Percentiles rank a stretch among this genome's conserved stretches.
Evolutionary conservation across 1,140 invertebrate genomes (phyloP).

Genomic region (Sitophilus oryzae): DNA sequence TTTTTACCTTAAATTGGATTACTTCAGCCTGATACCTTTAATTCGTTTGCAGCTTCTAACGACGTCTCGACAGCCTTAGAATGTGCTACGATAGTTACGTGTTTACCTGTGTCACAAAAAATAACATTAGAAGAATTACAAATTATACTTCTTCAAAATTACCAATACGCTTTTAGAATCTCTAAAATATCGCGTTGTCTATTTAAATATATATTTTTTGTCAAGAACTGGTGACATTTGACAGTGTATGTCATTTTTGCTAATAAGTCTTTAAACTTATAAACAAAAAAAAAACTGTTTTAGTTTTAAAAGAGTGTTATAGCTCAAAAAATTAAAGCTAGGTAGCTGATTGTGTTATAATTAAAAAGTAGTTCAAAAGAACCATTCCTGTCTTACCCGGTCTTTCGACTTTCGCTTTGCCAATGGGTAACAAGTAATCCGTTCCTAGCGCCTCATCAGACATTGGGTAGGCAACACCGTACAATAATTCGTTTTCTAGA

Average conservation of each 20-base stretch:
- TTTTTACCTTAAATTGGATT: constrained; percentile 70
- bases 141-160: not conserved
- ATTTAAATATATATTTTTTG: no score
- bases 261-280: no score
- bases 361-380: not conserved
- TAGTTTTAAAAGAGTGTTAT: no score
- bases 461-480: constrained; percentile 86
- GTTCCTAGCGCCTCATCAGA: constrained; percentile 83
- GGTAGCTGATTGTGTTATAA: not conserved
- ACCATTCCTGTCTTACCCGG: constrained; percentile 47
- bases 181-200: no score
- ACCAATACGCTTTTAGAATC: no score
- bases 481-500: constrained; percentile 95
- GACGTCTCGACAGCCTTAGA: constrained; percentile 84
- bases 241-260: no score
- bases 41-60: constrained; percentile 82
- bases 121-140: constrained; percentile 6
- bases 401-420: constrained; percentile 91
- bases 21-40: constrained; percentile 92
- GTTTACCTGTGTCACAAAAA: constrained; percentile 55
- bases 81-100: constrained; percentile 91
- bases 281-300: no score
- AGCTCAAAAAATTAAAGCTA: no score
- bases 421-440: constrained; percentile 93
- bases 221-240: no score